phyloP scores from a whole-genome alignment of 2,113 vertebrate genomes.

The Oryzias javanicus region DNA sequence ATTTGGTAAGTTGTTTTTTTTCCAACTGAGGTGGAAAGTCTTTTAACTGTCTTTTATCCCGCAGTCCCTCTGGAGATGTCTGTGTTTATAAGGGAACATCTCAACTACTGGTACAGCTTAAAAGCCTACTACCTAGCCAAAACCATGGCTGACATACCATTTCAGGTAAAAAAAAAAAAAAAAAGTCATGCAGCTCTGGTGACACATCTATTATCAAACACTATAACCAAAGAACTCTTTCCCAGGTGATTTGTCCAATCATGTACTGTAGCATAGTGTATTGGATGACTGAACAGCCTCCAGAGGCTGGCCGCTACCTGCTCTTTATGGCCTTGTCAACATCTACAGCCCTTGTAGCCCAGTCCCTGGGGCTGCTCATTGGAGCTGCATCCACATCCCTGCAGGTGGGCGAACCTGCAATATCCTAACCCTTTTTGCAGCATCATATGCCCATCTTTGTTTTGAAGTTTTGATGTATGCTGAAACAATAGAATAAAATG shows the following conservation, averaged over 20 bases:
- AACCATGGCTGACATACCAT: slow-evolving; percentile 95
- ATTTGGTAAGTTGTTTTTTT: slow-evolving; percentile 9
- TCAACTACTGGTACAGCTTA: slow-evolving; percentile 99
- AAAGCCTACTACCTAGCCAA: slow-evolving; percentile 98
- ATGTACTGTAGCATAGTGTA: slow-evolving; percentile 98
- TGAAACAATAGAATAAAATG: too few species aligned
- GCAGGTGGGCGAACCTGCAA: slow-evolving; percentile 77
- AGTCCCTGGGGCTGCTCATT: slow-evolving; percentile 93
- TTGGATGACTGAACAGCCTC: slow-evolving; percentile 98
- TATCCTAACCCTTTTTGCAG: neutral
- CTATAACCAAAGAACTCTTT: slow-evolving; percentile 1
- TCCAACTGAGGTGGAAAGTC: neutral
- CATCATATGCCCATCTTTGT: neutral
- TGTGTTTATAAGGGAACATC: slow-evolving; percentile 92
- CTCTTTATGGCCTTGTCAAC: slow-evolving; percentile 94
- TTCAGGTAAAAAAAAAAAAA: slow-evolving; percentile 85
- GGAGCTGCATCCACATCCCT: slow-evolving; percentile 94
- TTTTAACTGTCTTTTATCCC: slow-evolving; percentile 26
- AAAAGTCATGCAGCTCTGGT: neutral
- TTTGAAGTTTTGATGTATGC: neutral
- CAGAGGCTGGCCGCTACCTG: slow-evolving; percentile 87
- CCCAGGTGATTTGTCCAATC: slow-evolving; percentile 90
- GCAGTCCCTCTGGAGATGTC: slow-evolving; percentile 96
- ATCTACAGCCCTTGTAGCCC: slow-evolving; percentile 91
- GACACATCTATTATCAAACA: neutral